phyloP scores from a whole-genome alignment of 2,113 vertebrate genomes.

The Phodopus roborovskii region DNA sequence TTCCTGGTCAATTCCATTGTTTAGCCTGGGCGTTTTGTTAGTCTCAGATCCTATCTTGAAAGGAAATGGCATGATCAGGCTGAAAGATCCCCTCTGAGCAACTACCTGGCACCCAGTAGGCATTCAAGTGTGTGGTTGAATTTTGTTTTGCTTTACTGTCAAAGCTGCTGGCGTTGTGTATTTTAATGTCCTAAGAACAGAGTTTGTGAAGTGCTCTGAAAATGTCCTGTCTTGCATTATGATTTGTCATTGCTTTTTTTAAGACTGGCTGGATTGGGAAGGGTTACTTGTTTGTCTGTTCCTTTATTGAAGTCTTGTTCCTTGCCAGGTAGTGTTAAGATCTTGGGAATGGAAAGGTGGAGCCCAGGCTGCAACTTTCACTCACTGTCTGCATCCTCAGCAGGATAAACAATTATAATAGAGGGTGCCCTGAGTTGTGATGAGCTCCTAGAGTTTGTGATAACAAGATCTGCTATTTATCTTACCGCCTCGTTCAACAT shows the following conservation, averaged over 20 bases:
- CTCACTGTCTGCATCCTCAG: neutral
- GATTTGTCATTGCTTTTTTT: neutral
- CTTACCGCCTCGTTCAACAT: neutral
- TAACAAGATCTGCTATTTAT: neutral
- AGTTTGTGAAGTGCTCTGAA: neutral
- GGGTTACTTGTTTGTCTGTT: neutral
- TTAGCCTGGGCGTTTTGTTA: neutral
- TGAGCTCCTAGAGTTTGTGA: neutral
- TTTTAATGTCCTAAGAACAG: neutral
- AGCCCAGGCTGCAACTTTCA: neutral
- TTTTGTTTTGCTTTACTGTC: conserved; percentile 52
- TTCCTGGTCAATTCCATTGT: neutral
- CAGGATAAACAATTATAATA: neutral
- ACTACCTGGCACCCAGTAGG: neutral
- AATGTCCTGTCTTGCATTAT: neutral
- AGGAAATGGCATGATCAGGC: neutral
- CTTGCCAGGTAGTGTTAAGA: neutral
- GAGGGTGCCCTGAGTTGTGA: neutral
- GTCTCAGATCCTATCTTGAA: conserved; percentile 21
- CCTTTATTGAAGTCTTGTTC: neutral
- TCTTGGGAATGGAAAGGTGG: neutral
- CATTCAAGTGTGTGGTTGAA: neutral
- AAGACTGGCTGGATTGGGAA: neutral
- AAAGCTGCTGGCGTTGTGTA: neutral
- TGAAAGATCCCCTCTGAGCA: neutral